Evolutionary conservation across 2,888 invertebrate genomes (phyloP).

Genomic region (Nephrocerus scutellatus): DNA sequence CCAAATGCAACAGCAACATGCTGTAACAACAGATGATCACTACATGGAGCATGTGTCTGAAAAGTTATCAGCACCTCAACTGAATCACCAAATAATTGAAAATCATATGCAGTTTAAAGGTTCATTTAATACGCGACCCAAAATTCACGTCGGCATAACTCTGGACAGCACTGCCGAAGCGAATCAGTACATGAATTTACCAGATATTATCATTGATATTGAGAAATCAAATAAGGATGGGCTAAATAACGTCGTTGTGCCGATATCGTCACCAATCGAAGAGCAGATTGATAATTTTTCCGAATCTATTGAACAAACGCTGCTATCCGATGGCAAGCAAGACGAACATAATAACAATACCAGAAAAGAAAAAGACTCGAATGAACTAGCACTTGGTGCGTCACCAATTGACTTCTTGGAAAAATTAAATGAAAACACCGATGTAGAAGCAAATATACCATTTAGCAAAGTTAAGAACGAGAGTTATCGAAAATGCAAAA

Average conservation of each 20-base stretch:
- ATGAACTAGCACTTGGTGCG: too few species aligned
- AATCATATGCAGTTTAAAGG: conserved; percentile 25
- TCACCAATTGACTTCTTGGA: too few species aligned
- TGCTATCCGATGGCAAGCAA: too few species aligned
- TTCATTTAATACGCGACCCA: conserved; percentile 23
- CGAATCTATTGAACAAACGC: too few species aligned
- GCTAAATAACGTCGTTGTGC: conserved; percentile 3
- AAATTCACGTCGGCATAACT: conserved; percentile 31
- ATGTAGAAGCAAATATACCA: background rate
- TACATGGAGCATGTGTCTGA: conserved; percentile 18
- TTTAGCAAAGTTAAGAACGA: background rate
- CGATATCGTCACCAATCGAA: background rate
- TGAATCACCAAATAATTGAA: conserved; percentile 18
- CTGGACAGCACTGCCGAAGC: conserved; percentile 31
- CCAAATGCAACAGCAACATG: background rate
- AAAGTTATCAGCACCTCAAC: conserved; percentile 20
- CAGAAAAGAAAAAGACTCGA: conserved; percentile 16
- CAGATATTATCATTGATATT: conserved; percentile 47
- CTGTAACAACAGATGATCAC: conserved; percentile 8
- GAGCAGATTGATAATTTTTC: background rate
- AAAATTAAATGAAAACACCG: background rate
- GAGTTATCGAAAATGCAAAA: conserved; percentile 11
- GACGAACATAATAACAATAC: conserved; percentile 20
- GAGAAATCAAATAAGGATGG: conserved; percentile 37
- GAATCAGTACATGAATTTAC: conserved; percentile 39